Percentiles rank a stretch among this genome's conserved stretches.
phyloP scores from a whole-genome alignment of 2,888 invertebrate species.

The Ecdyonurus torrentis region DNA sequence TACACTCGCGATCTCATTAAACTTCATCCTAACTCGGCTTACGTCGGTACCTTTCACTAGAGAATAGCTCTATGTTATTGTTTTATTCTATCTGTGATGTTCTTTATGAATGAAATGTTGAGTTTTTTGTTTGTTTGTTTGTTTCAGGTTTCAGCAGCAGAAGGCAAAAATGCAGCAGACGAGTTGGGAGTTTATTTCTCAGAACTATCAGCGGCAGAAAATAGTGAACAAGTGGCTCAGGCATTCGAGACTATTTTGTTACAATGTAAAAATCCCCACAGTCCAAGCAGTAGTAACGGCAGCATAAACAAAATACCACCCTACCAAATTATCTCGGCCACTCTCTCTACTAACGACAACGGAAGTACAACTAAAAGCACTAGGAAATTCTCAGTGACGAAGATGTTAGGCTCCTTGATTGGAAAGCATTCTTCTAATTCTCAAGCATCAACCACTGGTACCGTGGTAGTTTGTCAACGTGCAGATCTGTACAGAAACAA shows the following conservation, averaged over 20 bases:
- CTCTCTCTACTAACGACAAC: slow-evolving; percentile 7
- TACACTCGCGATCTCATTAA: too few species aligned
- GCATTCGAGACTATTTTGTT: slow-evolving; percentile 51
- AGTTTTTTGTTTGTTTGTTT: too few species aligned
- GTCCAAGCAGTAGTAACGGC: slow-evolving; percentile 12
- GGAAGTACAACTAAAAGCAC: slow-evolving; percentile 21
- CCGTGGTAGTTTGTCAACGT: slow-evolving; percentile 41
- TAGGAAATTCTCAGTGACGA: slow-evolving; percentile 57
- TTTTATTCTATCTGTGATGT: too few species aligned
- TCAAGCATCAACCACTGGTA: slow-evolving; percentile 34
- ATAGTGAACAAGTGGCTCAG: slow-evolving; percentile 52
- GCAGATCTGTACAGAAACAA: slow-evolving; percentile 38
- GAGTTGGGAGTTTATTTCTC: slow-evolving; percentile 55
- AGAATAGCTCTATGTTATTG: too few species aligned
- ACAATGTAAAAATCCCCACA: slow-evolving; percentile 34
- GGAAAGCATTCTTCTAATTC: slow-evolving; percentile 24
- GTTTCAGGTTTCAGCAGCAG: slow-evolving; percentile 50
- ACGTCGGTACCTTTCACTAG: too few species aligned
- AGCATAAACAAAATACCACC: slow-evolving; percentile 9
- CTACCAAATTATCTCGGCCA: background rate
- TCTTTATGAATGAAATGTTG: too few species aligned
- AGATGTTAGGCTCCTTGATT: slow-evolving; percentile 61
- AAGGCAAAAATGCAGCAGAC: slow-evolving; percentile 48
- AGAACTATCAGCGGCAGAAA: slow-evolving; percentile 69
- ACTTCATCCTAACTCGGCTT: too few species aligned